Evolutionary conservation across 2,113 vertebrate species (phyloP).

Genomic region (Corapipo altera): DNA sequence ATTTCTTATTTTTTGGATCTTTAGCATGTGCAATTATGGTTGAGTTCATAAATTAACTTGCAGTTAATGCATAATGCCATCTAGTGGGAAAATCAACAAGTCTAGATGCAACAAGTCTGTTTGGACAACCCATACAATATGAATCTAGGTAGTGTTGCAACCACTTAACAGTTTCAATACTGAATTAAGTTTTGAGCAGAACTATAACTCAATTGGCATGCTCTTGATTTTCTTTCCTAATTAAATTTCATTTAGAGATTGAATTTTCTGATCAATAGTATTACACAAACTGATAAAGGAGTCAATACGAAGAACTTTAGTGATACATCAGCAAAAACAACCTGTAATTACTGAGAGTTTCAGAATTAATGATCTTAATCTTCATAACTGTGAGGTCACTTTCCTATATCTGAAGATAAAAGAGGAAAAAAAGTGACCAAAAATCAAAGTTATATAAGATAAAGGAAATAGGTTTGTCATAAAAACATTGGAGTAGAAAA

Average conservation of each 20-base stretch:
- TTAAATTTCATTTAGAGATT: background rate
- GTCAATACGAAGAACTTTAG: background rate
- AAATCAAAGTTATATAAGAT: background rate
- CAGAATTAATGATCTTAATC: background rate
- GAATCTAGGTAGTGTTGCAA: background rate
- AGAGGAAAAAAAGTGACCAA: background rate
- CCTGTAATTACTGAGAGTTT: background rate
- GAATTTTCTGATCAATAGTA: background rate
- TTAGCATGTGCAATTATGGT: background rate
- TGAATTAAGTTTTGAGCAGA: background rate
- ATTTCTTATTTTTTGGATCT: background rate
- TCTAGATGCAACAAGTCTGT: background rate
- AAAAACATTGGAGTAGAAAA: background rate
- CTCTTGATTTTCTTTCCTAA: background rate
- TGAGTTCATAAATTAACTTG: background rate
- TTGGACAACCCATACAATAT: background rate
- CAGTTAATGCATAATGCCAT: constrained; percentile 49
- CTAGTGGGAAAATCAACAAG: constrained; percentile 62
- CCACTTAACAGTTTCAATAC: background rate
- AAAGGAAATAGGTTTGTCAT: background rate
- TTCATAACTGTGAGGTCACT: background rate
- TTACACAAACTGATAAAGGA: background rate
- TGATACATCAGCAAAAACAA: background rate
- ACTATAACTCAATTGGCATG: background rate
- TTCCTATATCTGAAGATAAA: background rate